Evolutionary conservation across 2,797 vertebrate genomes (phyloP).

Genomic region (Trematomus bernacchii): DNA sequence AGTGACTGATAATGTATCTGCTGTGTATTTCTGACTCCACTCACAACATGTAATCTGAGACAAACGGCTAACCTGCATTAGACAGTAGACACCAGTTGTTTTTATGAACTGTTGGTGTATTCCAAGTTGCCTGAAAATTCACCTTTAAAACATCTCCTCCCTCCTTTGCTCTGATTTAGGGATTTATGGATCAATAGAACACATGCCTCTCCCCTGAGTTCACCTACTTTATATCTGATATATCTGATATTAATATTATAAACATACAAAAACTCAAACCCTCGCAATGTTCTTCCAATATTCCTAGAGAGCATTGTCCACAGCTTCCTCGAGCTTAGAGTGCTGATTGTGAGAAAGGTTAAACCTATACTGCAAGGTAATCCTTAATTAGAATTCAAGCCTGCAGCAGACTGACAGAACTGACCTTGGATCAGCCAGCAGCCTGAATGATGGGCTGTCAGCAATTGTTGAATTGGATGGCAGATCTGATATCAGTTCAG

Average conservation of each 20-base stretch:
- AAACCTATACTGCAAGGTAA: slow-evolving; percentile 20
- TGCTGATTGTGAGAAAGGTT: slow-evolving; percentile 24
- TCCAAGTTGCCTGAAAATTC: slow-evolving; percentile 11
- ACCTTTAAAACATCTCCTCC: not conserved
- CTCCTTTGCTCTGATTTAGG: not conserved
- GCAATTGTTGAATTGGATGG: slow-evolving; percentile 33
- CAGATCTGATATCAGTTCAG: slow-evolving; percentile 48
- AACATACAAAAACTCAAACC: not conserved
- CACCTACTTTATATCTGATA: slow-evolving; percentile 5
- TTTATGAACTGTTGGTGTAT: slow-evolving; percentile 12
- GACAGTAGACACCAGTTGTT: slow-evolving; percentile 3
- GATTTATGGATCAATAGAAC: slow-evolving; percentile 11
- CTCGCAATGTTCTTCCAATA: not conserved
- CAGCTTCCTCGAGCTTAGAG: slow-evolving; percentile 18
- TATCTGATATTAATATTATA: not conserved
- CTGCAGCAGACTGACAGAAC: slow-evolving; percentile 26
- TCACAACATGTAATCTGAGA: not conserved
- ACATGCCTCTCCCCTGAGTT: not conserved
- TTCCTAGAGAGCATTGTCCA: not conserved
- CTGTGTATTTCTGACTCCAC: slow-evolving; percentile 2
- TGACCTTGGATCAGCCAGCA: slow-evolving; percentile 53
- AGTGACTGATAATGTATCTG: slow-evolving; percentile 40
- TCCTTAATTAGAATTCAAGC: slow-evolving; percentile 55
- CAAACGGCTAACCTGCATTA: not conserved
- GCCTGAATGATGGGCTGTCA: slow-evolving; percentile 15